These are phyloP conservation scores for Caracal caracal DNA, from an alignment of 2,113 vertebrate species.

Conservation along the genomic window DNA sequence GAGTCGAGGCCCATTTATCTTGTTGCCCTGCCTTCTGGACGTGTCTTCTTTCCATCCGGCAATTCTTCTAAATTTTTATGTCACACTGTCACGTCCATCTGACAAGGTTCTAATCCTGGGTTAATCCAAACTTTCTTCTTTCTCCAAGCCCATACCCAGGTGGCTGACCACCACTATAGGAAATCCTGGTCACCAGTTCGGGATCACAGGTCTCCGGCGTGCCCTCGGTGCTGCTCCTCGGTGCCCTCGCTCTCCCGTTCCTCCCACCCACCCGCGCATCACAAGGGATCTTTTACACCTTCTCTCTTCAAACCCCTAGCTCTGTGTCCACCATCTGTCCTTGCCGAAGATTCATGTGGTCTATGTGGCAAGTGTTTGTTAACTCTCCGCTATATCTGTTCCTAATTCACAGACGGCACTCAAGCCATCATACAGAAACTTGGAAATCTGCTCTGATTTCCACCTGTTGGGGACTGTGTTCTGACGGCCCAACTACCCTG, in stretches of 20 bases:
- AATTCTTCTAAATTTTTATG: neutral
- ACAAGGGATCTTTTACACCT: neutral
- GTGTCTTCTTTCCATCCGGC: neutral
- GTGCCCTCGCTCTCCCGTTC: neutral
- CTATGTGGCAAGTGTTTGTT: neutral
- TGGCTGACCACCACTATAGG: neutral
- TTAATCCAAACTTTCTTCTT: neutral
- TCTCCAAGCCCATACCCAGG: neutral
- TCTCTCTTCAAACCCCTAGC: neutral
- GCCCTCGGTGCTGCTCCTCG: neutral
- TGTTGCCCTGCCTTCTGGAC: neutral
- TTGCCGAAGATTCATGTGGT: neutral
- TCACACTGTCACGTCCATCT: neutral
- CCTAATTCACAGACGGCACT: neutral
- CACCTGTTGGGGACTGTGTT: neutral
- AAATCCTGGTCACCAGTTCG: neutral
- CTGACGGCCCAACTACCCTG: neutral
- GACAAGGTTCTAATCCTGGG: neutral
- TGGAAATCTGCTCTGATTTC: no score
- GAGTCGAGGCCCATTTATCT: neutral
- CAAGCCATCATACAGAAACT: neutral
- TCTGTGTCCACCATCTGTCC: neutral
- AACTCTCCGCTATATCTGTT: neutral
- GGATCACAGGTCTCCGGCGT: neutral
- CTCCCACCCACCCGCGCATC: neutral